Evolutionary conservation across 2,888 invertebrate genomes (phyloP).

Genomic region (Linnaemya vulpina): DNA sequence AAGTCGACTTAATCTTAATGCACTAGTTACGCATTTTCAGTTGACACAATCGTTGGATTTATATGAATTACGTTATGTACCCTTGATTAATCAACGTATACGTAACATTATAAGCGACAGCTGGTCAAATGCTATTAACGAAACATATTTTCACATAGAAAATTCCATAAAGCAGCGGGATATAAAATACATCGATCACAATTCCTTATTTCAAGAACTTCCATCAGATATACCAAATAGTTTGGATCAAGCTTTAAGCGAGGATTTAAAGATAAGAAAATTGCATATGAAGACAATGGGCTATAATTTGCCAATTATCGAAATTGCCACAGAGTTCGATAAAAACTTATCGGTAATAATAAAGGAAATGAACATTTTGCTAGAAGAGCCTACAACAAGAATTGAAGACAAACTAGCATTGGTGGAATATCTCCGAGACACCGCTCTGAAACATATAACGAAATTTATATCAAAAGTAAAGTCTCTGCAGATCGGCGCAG

Average conservation of each 20-base stretch:
- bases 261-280: constrained; percentile 79
- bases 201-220: constrained; percentile 87
- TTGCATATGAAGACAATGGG: constrained; percentile 91
- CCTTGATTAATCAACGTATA: constrained; percentile 88
- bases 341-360: constrained; percentile 86
- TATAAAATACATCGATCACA: neutral
- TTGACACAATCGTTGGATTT: constrained; percentile 86
- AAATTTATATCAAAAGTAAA: constrained; percentile 79
- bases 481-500: constrained; percentile 73
- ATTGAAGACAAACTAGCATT: constrained; percentile 79
- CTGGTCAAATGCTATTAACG: constrained; percentile 80
- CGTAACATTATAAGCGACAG: constrained; percentile 85
- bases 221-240: constrained; percentile 84
- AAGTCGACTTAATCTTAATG: constrained; percentile 86
- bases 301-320: constrained; percentile 89
- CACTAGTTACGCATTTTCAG: constrained; percentile 85
- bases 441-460: constrained; percentile 78
- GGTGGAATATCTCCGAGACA: constrained; percentile 79
- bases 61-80: constrained; percentile 89
- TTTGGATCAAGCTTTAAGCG: constrained; percentile 81
- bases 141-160: constrained; percentile 83
- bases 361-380: constrained; percentile 87
- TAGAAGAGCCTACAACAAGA: constrained; percentile 82
- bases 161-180: constrained; percentile 80
- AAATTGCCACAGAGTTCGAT: constrained; percentile 88